Percentiles rank a stretch among this genome's conserved stretches.
phyloP scores from a whole-genome alignment of 64 coral and sea anemone genomes.

The Stylophora pistillata region DNA sequence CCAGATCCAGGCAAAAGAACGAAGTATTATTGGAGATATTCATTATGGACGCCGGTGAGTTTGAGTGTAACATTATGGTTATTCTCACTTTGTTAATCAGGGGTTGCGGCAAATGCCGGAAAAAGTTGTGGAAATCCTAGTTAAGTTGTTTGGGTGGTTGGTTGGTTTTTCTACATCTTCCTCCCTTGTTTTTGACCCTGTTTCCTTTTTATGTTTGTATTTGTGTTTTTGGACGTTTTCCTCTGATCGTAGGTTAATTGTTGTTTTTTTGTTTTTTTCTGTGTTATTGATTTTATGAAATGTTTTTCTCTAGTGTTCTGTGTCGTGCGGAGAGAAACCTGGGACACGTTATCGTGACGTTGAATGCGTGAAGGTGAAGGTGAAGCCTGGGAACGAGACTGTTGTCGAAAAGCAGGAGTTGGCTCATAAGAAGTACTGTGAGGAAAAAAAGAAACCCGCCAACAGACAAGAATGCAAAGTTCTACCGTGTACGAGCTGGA shows the following conservation, averaged over 20 bases:
- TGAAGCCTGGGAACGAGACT: neutral
- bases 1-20: neutral
- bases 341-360: slow-evolving; percentile 27
- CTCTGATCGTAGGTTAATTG: neutral
- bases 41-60: slow-evolving; percentile 19
- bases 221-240: too few species aligned
- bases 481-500: slow-evolving; percentile 56
- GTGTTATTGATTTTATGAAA: too few species aligned
- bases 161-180: neutral
- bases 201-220: too few species aligned
- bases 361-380: slow-evolving; percentile 21
- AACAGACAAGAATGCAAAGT: slow-evolving; percentile 4
- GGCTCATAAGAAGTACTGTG: neutral
- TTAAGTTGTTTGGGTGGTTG: neutral
- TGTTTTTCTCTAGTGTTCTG: slow-evolving; percentile 37
- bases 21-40: slow-evolving; percentile 25
- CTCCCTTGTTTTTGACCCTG: too few species aligned
- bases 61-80: neutral
- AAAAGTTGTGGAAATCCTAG: neutral
- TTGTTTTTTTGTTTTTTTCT: neutral
- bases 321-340: slow-evolving; percentile 47
- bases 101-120: too few species aligned
- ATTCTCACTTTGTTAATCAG: neutral
- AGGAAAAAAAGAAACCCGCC: slow-evolving; percentile 29
- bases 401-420: neutral